These are phyloP conservation scores for Macrotrachela quadricornifera DNA, from an alignment of 1,140 invertebrate species.

Conservation along the genomic window DNA sequence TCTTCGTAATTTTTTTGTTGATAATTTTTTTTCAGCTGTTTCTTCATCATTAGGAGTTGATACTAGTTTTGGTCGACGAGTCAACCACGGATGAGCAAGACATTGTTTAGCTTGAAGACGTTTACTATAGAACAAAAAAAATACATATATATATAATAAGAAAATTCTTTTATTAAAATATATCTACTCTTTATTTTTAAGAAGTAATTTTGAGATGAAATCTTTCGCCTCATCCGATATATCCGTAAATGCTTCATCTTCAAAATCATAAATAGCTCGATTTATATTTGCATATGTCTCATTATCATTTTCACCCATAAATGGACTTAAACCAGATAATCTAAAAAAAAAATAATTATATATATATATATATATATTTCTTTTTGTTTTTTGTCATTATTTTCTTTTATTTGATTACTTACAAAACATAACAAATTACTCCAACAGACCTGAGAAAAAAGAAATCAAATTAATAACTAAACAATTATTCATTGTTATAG, in stretches of 20 bases:
- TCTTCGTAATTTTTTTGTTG: slow-evolving; percentile 58
- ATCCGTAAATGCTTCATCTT: slow-evolving; percentile 65
- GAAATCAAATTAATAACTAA: no score
- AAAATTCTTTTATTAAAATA: slow-evolving; percentile 4
- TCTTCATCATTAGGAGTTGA: slow-evolving; percentile 14
- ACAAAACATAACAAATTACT: slow-evolving; percentile 90
- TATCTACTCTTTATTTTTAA: slow-evolving; percentile 57
- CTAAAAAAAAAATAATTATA: slow-evolving; percentile 39
- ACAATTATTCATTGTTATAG: no score
- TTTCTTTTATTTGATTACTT: slow-evolving; percentile 40
- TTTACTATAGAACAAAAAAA: slow-evolving; percentile 33
- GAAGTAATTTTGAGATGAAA: slow-evolving; percentile 57
- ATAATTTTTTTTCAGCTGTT: slow-evolving; percentile 37
- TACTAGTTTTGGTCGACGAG: slow-evolving; percentile 11
- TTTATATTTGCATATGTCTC: slow-evolving; percentile 92
- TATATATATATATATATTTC: background rate
- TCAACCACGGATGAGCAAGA: slow-evolving; percentile 50
- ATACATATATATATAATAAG: no score
- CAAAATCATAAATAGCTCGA: slow-evolving; percentile 61
- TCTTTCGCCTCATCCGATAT: slow-evolving; percentile 65
- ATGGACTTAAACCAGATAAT: slow-evolving; percentile 82
- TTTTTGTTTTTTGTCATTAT: slow-evolving; percentile 58
- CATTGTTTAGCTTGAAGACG: slow-evolving; percentile 44
- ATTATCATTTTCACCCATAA: slow-evolving; percentile 86
- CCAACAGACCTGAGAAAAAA: no score